Evolutionary conservation across 2,888 invertebrate genomes (phyloP).

Genomic region (Cephalotes varians): DNA sequence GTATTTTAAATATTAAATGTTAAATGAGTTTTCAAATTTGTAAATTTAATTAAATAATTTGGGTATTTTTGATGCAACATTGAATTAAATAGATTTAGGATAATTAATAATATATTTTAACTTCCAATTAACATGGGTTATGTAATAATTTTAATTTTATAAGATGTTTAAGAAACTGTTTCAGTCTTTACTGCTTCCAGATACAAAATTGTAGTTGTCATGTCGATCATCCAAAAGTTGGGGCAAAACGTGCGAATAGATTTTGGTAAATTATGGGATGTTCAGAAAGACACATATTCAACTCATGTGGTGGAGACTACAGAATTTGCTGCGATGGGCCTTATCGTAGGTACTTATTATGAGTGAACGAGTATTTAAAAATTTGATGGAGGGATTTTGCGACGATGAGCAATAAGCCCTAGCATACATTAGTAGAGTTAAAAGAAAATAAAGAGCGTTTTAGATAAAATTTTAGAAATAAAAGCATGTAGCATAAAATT

Average conservation of each 20-base stretch:
- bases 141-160: not conserved
- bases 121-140: not conserved
- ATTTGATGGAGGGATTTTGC: not conserved
- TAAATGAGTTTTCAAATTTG: not conserved
- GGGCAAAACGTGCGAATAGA: constrained; percentile 67
- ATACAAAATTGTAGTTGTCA: constrained; percentile 77
- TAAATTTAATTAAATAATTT: not conserved
- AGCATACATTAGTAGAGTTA: not conserved
- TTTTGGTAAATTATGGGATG: constrained; percentile 77
- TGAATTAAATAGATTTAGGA: not conserved
- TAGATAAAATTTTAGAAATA: not conserved
- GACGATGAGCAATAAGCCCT: not conserved
- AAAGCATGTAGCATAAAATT: not conserved
- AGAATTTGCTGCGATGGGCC: constrained; percentile 74
- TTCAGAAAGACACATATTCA: constrained; percentile 75
- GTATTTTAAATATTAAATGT: no score
- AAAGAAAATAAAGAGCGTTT: not conserved
- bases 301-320: constrained; percentile 71
- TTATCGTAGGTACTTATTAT: constrained; percentile 76
- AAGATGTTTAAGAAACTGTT: not conserved
- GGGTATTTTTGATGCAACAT: not conserved
- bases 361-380: constrained; percentile 66
- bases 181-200: constrained; percentile 59
- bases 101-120: not conserved
- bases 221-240: constrained; percentile 77